Conservation (phyloP, 2,113 vertebrate species). For the Dicrurus megarhynchus region DNA sequence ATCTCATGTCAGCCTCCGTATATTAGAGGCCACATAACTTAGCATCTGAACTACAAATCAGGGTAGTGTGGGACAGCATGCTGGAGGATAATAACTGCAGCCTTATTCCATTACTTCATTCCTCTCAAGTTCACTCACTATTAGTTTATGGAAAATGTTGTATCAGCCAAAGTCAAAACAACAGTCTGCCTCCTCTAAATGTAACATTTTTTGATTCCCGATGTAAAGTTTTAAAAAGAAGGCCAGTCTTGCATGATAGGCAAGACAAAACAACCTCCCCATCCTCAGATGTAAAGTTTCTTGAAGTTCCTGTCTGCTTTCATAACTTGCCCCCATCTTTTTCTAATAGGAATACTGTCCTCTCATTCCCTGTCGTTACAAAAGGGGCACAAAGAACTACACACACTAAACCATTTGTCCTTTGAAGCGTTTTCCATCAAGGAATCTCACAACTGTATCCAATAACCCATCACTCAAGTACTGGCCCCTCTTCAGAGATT, state of each 20-base stretch:
- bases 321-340: not conserved
- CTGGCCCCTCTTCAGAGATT: not conserved
- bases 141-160: not conserved
- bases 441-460: not conserved
- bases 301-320: not conserved
- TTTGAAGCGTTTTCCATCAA: not conserved
- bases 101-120: not conserved
- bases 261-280: not conserved
- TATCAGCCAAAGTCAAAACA: not conserved
- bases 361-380: not conserved
- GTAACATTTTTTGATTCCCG: not conserved
- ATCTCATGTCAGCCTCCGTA: rapidly evolving
- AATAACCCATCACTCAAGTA: not conserved
- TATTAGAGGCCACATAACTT: not conserved
- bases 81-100: not conserved
- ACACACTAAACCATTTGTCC: not conserved
- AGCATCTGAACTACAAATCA: not conserved
- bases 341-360: not conserved
- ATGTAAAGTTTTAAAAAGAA: not conserved
- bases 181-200: not conserved
- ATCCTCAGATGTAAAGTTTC: not conserved
- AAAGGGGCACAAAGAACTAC: not conserved
- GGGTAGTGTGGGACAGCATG: not conserved
- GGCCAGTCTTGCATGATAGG: rapidly evolving
- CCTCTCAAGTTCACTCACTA: not conserved